A percentile compares a stretch with the other conserved stretches of the same genome.
These are phyloP conservation scores for Tetrapedia diversipes DNA, from an alignment of 2,888 invertebrate species.

Conservation along the genomic window DNA sequence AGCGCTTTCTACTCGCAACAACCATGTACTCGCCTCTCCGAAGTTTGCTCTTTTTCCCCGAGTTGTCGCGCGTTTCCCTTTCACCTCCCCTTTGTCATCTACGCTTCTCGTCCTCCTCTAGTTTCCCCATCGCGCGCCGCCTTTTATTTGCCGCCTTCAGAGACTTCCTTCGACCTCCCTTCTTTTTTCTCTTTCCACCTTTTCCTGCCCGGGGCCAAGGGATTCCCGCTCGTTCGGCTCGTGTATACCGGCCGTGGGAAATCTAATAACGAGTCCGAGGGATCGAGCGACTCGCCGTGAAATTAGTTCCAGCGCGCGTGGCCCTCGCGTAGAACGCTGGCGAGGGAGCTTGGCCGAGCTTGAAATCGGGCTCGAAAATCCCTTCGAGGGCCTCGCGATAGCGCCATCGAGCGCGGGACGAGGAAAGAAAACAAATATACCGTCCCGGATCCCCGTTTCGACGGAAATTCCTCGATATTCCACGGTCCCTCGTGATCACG, in stretches of 20 bases:
- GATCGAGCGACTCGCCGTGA: conserved; percentile 56
- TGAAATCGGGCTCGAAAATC: conserved; percentile 37
- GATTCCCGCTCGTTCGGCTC: background rate
- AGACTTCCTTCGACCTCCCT: no score
- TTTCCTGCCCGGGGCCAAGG: background rate
- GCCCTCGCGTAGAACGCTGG: conserved; percentile 20
- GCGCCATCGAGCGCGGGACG: background rate
- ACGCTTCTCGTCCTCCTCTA: background rate
- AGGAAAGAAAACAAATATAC: conserved; percentile 46
- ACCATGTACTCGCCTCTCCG: background rate
- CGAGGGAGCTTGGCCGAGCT: conserved; percentile 12
- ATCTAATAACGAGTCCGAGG: conserved; percentile 63
- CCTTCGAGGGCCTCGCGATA: conserved; percentile 31
- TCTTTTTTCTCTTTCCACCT: conserved; percentile 1
- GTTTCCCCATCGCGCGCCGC: background rate
- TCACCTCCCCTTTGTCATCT: background rate
- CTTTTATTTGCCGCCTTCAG: background rate
- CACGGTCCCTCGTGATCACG: background rate
- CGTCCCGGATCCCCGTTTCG: background rate
- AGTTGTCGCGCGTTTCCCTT: background rate
- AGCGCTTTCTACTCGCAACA: background rate
- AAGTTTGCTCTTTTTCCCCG: background rate
- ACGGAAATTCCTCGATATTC: conserved; percentile 7
- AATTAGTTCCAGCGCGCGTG: conserved; percentile 56
- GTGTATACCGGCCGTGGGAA: conserved; percentile 40